phyloP scores from a whole-genome alignment of 2,797 vertebrate species.

The Hemitrygon akajei region DNA sequence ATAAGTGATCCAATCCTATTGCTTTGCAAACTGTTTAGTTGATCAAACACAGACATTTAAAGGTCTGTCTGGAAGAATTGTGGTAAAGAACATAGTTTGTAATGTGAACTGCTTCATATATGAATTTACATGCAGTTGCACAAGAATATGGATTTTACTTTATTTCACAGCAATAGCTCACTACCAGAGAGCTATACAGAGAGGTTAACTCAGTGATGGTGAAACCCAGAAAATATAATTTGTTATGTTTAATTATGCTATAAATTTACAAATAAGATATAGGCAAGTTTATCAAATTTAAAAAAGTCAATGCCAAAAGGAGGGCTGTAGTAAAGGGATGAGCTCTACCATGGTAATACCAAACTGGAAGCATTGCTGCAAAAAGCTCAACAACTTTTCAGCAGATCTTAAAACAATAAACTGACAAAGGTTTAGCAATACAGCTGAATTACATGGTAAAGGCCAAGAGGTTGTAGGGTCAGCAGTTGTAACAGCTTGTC shows the following conservation, averaged over 20 bases:
- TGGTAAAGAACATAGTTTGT: no score
- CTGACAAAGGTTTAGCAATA: background rate
- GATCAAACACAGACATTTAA: background rate
- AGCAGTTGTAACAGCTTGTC: conserved; percentile 5
- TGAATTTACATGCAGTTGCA: no score
- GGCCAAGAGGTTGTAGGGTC: conserved; percentile 7
- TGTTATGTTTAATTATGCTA: background rate
- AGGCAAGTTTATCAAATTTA: background rate
- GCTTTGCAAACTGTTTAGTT: background rate
- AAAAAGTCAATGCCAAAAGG: background rate
- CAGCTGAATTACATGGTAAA: conserved; percentile 31
- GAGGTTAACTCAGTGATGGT: background rate
- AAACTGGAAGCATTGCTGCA: conserved; percentile 13
- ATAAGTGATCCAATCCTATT: no score
- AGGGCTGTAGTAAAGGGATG: background rate
- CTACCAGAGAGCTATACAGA: background rate
- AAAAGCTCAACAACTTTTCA: conserved; percentile 8
- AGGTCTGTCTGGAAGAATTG: background rate
- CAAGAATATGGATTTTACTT: background rate
- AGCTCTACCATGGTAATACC: background rate
- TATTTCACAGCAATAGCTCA: background rate
- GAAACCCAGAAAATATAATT: background rate
- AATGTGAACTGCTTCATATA: background rate
- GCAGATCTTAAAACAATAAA: background rate
- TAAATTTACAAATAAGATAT: background rate